A percentile compares a stretch with the other conserved stretches of the same genome.
phyloP scores from a whole-genome alignment of 53 echinoderm and acorn worm genomes.

The Hippasteria phrygiana region DNA sequence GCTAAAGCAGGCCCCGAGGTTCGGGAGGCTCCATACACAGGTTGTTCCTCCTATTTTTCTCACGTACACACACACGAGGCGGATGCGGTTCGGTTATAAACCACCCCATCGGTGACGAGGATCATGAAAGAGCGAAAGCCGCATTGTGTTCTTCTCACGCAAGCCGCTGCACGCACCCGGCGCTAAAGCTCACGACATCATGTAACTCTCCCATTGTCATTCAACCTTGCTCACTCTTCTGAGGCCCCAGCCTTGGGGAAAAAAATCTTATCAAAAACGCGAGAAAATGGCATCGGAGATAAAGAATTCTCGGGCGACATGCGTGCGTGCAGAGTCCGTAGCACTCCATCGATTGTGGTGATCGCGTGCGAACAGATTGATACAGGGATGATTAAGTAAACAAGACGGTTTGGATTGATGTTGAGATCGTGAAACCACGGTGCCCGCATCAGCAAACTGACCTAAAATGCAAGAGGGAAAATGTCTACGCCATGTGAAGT shows the following conservation, averaged over 20 bases:
- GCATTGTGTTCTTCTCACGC: slow-evolving; percentile 33
- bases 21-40: too few species aligned
- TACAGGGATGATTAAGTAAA: slow-evolving; percentile 34
- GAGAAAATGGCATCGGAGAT: background rate
- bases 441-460: background rate
- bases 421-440: background rate
- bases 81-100: slow-evolving; percentile 17
- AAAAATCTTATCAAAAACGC: background rate
- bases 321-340: background rate
- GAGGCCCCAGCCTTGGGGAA: background rate
- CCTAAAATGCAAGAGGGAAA: too few species aligned
- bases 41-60: too few species aligned
- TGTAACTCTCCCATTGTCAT: background rate
- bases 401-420: background rate
- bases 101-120: background rate
- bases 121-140: background rate
- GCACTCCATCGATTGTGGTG: background rate
- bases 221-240: background rate
- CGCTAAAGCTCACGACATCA: background rate
- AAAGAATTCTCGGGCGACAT: background rate
- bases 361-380: slow-evolving; percentile 49
- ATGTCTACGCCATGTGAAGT: too few species aligned
- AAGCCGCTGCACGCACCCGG: background rate
- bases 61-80: too few species aligned
- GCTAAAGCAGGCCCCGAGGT: too few species aligned